phyloP scores from a whole-genome alignment of 2,888 invertebrate species.

The Hedya salicella region DNA sequence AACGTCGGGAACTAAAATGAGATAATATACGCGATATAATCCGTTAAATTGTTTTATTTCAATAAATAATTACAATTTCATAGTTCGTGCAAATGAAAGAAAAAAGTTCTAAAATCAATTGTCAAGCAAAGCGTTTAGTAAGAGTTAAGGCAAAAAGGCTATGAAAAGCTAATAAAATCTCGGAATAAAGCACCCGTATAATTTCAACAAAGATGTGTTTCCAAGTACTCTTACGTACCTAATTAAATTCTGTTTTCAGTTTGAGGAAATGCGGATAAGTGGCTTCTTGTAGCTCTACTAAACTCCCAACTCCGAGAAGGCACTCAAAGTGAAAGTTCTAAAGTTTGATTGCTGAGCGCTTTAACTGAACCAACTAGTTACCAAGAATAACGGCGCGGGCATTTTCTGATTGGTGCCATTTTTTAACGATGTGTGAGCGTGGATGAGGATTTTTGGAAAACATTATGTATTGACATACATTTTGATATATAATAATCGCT shows the following conservation, averaged over 20 bases:
- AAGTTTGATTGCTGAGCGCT: conserved; percentile 2
- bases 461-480: too few relatives aligned
- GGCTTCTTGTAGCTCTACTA: conserved; percentile 23
- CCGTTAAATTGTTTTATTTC: too few relatives aligned
- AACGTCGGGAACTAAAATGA: too few relatives aligned
- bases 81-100: background rate
- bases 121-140: background rate
- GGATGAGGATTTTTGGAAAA: too few relatives aligned
- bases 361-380: background rate
- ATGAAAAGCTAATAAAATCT: conserved; percentile 1
- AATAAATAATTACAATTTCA: too few relatives aligned
- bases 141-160: background rate
- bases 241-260: conserved; percentile 25
- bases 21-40: too few relatives aligned
- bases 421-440: background rate
- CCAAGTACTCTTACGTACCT: conserved; percentile 6
- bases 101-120: background rate
- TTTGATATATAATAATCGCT: too few relatives aligned
- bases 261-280: conserved; percentile 7
- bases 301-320: background rate
- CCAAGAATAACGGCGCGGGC: background rate
- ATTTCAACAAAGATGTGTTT: conserved; percentile 11
- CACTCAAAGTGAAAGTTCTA: conserved; percentile 5
- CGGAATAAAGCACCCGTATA: conserved; percentile 13
- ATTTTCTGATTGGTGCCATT: background rate